A percentile compares a stretch with the other conserved stretches of the same genome.
These are phyloP conservation scores for Pseudorectes ferrugineus DNA, from an alignment of 2,113 vertebrate species.

Conservation along the genomic window DNA sequence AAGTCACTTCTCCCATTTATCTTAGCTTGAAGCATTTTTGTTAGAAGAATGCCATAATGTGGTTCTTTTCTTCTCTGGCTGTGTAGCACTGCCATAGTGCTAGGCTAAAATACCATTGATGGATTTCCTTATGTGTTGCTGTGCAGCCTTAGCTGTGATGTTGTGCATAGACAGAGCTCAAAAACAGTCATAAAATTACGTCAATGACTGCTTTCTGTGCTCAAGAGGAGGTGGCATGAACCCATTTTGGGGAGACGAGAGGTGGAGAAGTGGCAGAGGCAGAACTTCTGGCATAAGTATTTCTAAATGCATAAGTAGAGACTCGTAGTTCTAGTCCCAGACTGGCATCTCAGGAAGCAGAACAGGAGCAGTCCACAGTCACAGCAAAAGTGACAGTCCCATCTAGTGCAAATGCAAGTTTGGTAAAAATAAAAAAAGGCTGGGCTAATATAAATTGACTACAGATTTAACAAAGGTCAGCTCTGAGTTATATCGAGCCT, in stretches of 20 bases:
- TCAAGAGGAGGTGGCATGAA: neutral
- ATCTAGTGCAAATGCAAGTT: neutral
- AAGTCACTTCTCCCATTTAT: neutral
- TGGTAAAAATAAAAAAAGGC: neutral
- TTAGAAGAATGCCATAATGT: neutral
- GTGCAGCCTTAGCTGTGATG: neutral
- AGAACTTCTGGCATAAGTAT: neutral
- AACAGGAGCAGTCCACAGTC: neutral
- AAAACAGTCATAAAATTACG: neutral
- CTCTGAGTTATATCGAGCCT: neutral
- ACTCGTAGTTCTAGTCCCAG: neutral
- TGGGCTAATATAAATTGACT: neutral
- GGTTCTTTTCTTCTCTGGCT: neutral
- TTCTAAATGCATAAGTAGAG: neutral
- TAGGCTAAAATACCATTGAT: neutral
- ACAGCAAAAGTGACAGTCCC: neutral
- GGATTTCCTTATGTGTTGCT: neutral
- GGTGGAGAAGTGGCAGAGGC: neutral
- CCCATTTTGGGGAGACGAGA: neutral
- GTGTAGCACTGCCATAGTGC: rapidly evolving
- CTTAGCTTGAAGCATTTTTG: neutral
- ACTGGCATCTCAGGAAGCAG: neutral
- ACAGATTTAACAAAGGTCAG: neutral
- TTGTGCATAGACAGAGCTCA: neutral
- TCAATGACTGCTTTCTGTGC: neutral